Conservation (phyloP, 2,113 vertebrate genomes). For the Crotalus viridis region DNA sequence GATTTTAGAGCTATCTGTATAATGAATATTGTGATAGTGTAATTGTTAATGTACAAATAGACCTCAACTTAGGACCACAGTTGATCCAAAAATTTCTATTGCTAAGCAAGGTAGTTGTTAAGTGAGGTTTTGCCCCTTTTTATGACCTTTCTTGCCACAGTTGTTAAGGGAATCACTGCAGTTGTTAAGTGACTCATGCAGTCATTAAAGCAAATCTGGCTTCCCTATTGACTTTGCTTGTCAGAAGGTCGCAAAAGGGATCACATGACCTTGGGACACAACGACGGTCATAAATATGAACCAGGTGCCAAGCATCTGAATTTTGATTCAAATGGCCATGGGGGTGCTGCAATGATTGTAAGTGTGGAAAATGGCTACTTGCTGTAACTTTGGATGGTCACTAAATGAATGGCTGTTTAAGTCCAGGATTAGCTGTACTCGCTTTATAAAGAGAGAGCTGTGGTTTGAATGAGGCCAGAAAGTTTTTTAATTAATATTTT, state of each 20-base stretch:
- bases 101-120: background rate
- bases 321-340: background rate
- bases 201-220: background rate
- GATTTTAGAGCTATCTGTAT: background rate
- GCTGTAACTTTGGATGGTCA: background rate
- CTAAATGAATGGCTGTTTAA: background rate
- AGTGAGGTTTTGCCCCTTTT: background rate
- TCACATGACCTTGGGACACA: no score
- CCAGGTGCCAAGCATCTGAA: background rate
- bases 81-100: background rate
- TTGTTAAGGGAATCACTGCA: background rate
- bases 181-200: background rate
- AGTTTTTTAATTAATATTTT: background rate
- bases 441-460: background rate
- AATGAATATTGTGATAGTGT: background rate
- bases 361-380: background rate
- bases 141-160: background rate
- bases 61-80: background rate
- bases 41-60: background rate
- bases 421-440: background rate
- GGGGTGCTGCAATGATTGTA: background rate
- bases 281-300: no score
- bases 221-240: background rate
- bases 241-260: background rate
- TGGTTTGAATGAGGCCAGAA: background rate